A percentile compares a stretch with the other conserved stretches of the same genome.
Conservation (phyloP, 1,140 invertebrate species). For the Asbolus verrucosus region DNA sequence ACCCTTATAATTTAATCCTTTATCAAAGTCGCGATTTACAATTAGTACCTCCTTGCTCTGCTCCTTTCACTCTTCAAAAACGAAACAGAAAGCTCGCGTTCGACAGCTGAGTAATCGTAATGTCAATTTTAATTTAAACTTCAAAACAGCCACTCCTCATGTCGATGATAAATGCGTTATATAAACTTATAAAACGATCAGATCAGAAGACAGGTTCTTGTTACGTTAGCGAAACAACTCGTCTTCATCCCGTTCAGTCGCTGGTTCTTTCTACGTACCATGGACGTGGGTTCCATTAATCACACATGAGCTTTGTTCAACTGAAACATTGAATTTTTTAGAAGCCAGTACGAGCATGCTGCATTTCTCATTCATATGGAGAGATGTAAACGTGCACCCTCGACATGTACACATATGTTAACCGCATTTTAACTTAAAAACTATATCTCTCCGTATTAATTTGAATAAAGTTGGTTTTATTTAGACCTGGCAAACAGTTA, state of each 20-base stretch:
- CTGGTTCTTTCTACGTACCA: background rate
- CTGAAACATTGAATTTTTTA: slow-evolving; percentile 28
- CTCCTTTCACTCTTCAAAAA: no score
- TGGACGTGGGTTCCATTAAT: slow-evolving; percentile 26
- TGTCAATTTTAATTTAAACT: background rate
- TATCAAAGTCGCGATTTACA: slow-evolving; percentile 26
- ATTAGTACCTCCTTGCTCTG: slow-evolving; percentile 5
- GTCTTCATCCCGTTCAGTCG: slow-evolving; percentile 17
- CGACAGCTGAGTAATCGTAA: no score
- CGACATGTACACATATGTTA: slow-evolving; percentile 23
- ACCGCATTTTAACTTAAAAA: slow-evolving; percentile 35
- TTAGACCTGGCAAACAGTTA: slow-evolving; percentile 21
- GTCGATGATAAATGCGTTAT: background rate
- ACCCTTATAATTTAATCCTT: slow-evolving; percentile 37
- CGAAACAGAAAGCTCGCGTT: background rate
- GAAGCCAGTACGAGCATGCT: slow-evolving; percentile 15
- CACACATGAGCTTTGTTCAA: slow-evolving; percentile 27
- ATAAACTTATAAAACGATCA: slow-evolving; percentile 11
- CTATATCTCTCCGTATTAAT: slow-evolving; percentile 26
- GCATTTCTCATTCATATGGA: slow-evolving; percentile 39
- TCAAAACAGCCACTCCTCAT: no score
- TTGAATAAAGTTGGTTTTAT: slow-evolving; percentile 31
- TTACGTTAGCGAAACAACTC: slow-evolving; percentile 9
- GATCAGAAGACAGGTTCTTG: background rate
- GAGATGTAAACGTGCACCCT: slow-evolving; percentile 23